Percentiles rank a stretch among this genome's conserved stretches.
These are phyloP conservation scores for Emmelina monodactyla DNA, from an alignment of 2,888 invertebrate genomes.

Conservation along the genomic window DNA sequence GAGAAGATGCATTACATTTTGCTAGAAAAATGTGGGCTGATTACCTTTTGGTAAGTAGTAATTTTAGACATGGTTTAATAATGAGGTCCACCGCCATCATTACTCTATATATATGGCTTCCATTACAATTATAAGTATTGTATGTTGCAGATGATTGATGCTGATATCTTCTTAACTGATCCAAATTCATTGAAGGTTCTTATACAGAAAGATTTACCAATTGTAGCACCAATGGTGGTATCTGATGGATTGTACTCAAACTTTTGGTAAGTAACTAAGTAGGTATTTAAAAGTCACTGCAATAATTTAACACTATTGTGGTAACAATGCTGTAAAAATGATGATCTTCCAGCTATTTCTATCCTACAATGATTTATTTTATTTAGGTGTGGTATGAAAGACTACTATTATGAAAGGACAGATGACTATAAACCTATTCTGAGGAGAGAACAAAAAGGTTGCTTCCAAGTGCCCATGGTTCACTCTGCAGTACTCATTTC, in stretches of 20 bases:
- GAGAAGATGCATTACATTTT: conserved; percentile 77
- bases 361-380: too few species aligned
- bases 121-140: background rate
- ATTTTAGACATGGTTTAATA: too few species aligned
- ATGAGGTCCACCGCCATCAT: too few species aligned
- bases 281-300: too few species aligned
- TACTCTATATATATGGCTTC: background rate
- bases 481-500: conserved; percentile 87
- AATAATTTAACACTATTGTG: too few species aligned
- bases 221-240: conserved; percentile 85
- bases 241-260: conserved; percentile 92
- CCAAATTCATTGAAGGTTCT: conserved; percentile 69
- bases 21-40: conserved; percentile 87
- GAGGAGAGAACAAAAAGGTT: conserved; percentile 72
- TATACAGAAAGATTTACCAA: conserved; percentile 66
- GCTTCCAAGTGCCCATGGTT: conserved; percentile 89
- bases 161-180: conserved; percentile 82
- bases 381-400: conserved; percentile 78
- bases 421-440: conserved; percentile 85
- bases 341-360: too few species aligned
- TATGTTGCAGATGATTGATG: conserved; percentile 77
- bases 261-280: conserved; percentile 80
- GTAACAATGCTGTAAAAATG: too few species aligned
- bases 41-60: conserved; percentile 85
- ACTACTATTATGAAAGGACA: conserved; percentile 84